Conservation (phyloP, 2,113 vertebrate species). For the Aspiorhynchus laticeps region DNA sequence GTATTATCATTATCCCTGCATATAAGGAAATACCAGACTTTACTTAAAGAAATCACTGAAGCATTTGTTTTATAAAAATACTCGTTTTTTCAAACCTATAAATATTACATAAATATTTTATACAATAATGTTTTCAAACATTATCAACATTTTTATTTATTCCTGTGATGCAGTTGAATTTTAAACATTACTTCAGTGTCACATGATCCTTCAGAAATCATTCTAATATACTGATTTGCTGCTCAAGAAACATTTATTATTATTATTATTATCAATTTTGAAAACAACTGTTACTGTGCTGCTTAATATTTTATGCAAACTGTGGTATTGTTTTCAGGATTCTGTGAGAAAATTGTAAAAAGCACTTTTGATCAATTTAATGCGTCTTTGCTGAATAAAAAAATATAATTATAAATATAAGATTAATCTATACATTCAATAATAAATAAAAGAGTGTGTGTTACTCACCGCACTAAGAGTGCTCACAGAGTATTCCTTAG, state of each 20-base stretch:
- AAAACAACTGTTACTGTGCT: not conserved
- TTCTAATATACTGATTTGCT: too few relatives aligned
- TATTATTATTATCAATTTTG: too few relatives aligned
- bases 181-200: not conserved
- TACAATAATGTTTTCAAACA: too few relatives aligned
- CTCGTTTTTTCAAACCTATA: too few relatives aligned
- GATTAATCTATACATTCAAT: too few relatives aligned
- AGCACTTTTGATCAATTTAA: not conserved
- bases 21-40: not conserved
- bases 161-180: not conserved
- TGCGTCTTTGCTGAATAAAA: not conserved
- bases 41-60: not conserved
- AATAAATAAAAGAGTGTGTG: not conserved
- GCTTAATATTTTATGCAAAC: not conserved
- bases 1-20: not conserved
- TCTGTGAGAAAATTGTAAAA: too few relatives aligned
- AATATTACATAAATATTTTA: too few relatives aligned
- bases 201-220: too few relatives aligned
- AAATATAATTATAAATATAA: too few relatives aligned
- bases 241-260: too few relatives aligned
- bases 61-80: too few relatives aligned
- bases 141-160: too few relatives aligned
- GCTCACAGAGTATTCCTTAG: slow-evolving; percentile 98
- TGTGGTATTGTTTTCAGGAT: not conserved
- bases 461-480: slow-evolving; percentile 48